Conservation (phyloP, 2,113 vertebrate genomes). For the Callochromis pleurospilus region DNA sequence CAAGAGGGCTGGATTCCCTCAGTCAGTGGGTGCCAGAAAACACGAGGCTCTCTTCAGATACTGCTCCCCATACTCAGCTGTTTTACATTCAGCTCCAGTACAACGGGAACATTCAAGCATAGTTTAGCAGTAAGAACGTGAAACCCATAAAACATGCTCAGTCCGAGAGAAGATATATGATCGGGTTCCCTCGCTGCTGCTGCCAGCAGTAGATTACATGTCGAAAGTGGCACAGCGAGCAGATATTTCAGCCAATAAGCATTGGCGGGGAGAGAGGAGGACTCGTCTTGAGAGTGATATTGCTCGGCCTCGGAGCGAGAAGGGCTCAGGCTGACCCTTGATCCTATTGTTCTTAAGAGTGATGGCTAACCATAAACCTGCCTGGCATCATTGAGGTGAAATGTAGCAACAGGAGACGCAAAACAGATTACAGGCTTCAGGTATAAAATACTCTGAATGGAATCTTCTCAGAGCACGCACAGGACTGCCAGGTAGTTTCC, state of each 20-base stretch:
- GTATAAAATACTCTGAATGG: constrained; percentile 13
- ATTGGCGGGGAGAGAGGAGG: not conserved
- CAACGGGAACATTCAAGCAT: constrained; percentile 34
- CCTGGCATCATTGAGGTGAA: constrained; percentile 55
- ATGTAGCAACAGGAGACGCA: constrained; percentile 27
- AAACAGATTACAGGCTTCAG: constrained; percentile 30
- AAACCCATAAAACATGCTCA: constrained; percentile 45
- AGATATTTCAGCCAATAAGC: constrained; percentile 64
- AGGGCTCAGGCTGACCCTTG: constrained; percentile 38
- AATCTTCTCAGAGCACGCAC: not conserved
- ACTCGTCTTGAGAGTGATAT: constrained; percentile 31
- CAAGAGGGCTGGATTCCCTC: not conserved
- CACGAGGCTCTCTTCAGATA: not conserved
- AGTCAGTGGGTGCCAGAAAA: constrained; percentile 4
- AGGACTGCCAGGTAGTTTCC: not conserved
- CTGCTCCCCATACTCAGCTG: not conserved
- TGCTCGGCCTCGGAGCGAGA: not conserved
- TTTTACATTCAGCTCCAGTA: constrained; percentile 31
- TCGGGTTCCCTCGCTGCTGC: constrained; percentile 1
- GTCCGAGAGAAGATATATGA: constrained; percentile 43
- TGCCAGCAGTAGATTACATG: constrained; percentile 60
- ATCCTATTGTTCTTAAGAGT: constrained; percentile 60
- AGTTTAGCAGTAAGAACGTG: constrained; percentile 37
- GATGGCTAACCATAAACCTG: constrained; percentile 57
- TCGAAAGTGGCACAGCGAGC: constrained; percentile 53